Percentiles rank a stretch among this genome's conserved stretches.
Conservation (phyloP, 2,113 vertebrate genomes). For the Pithys albifrons region DNA sequence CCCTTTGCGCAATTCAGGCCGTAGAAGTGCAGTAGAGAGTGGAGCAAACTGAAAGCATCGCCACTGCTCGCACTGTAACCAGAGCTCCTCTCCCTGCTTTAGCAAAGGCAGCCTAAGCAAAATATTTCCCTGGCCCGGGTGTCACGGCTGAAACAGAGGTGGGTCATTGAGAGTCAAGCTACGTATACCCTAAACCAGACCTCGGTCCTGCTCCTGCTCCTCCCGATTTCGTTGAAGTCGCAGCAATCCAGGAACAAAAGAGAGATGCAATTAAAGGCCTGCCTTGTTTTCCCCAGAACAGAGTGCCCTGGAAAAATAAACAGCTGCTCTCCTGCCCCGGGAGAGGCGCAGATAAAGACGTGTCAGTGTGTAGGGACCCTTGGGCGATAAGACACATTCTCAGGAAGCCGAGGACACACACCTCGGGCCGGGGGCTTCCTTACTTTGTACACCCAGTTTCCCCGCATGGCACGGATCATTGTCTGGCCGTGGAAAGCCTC, state of each 20-base stretch:
- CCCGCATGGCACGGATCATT: slow-evolving; percentile 44
- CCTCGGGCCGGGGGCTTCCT: slow-evolving; percentile 67
- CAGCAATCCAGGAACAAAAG: not conserved
- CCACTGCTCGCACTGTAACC: not conserved
- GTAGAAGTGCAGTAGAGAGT: not conserved
- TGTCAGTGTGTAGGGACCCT: slow-evolving; percentile 1
- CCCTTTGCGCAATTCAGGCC: not conserved
- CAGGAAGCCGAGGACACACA: slow-evolving; percentile 53
- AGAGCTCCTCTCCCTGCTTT: not conserved
- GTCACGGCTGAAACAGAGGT: not conserved
- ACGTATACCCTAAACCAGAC: not conserved
- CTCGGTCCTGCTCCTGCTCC: not conserved
- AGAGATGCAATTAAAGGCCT: slow-evolving; percentile 65
- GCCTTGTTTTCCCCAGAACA: slow-evolving; percentile 62
- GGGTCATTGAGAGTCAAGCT: slow-evolving; percentile 25
- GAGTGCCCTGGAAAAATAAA: slow-evolving; percentile 75
- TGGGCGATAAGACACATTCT: slow-evolving; percentile 9
- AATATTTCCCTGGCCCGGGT: slow-evolving; percentile 18
- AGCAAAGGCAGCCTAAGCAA: not conserved
- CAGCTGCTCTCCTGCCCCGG: slow-evolving; percentile 25
- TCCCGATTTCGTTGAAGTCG: not conserved
- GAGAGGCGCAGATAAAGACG: slow-evolving; percentile 45
- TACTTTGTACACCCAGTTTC: slow-evolving; percentile 59
- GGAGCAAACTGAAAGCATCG: not conserved
- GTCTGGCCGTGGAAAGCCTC: slow-evolving; percentile 49